Evolutionary conservation across 1,140 invertebrate species (phyloP).

Genomic region (Sminthurinus signatus): DNA sequence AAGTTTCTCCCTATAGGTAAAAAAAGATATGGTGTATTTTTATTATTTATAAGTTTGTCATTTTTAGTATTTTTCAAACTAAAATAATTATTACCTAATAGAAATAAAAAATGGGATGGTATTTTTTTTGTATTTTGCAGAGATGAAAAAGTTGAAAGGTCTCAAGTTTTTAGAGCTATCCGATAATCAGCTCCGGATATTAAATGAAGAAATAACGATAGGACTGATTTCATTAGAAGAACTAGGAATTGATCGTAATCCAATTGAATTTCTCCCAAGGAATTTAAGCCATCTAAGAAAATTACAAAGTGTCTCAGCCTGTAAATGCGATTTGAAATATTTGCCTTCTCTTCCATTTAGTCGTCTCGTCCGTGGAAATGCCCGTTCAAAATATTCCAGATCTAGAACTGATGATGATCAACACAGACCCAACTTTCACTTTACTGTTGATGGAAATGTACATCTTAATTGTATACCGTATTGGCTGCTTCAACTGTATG

Average conservation of each 20-base stretch:
- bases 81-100: too few species aligned
- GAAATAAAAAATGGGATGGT: too few species aligned
- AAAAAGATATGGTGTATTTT: too few species aligned
- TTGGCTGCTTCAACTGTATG: conserved; percentile 27
- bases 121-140: too few species aligned
- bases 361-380: not conserved
- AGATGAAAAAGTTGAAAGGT: conserved; percentile 13
- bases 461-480: conserved; percentile 31
- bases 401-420: not conserved
- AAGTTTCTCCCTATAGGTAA: conserved; percentile 29
- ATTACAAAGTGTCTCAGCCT: conserved; percentile 29
- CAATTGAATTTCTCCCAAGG: conserved; percentile 21
- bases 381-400: not conserved
- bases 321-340: conserved; percentile 29
- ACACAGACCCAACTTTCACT: conserved; percentile 3
- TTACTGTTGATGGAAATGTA: conserved; percentile 29
- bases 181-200: conserved; percentile 14
- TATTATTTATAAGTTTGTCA: too few species aligned
- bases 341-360: conserved; percentile 29
- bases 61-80: too few species aligned
- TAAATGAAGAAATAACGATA: conserved; percentile 17
- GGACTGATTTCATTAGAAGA: conserved; percentile 25
- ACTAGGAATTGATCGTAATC: conserved; percentile 25
- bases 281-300: conserved; percentile 16
- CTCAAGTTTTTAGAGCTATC: conserved; percentile 30